Percentiles rank a stretch among this genome's conserved stretches.
Conservation (phyloP, 1,140 invertebrate genomes). For the Aphis craccivora region DNA sequence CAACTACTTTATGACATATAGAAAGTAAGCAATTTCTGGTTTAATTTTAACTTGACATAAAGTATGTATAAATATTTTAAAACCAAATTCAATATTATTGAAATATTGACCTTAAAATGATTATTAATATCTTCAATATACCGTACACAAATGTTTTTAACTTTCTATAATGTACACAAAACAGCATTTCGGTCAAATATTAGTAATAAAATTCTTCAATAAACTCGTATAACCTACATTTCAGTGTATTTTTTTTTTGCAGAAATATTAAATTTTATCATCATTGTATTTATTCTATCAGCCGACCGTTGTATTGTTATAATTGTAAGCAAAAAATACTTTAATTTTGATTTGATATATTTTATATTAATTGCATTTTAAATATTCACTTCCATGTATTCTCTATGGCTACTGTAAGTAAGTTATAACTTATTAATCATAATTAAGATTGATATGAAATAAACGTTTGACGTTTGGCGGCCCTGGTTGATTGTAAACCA, state of each 20-base stretch:
- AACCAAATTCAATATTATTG: not conserved
- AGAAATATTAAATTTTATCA: not conserved
- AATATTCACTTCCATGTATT: not conserved
- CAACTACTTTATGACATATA: too few species aligned
- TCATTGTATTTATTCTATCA: not conserved
- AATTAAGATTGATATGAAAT: conserved; percentile 2
- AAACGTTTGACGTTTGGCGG: not conserved
- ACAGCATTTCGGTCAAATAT: too few species aligned
- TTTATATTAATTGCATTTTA: not conserved
- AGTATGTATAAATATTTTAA: not conserved
- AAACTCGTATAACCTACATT: not conserved
- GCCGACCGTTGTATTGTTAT: not conserved
- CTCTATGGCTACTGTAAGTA: not conserved
- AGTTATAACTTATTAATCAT: not conserved
- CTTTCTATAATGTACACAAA: too few species aligned
- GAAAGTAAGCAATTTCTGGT: too few species aligned
- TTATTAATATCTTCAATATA: not conserved
- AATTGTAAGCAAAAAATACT: not conserved
- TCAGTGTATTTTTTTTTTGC: not conserved
- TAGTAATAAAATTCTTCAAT: not conserved
- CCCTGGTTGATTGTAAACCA: not conserved
- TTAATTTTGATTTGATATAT: not conserved
- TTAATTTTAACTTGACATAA: too few species aligned
- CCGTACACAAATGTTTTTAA: not conserved
- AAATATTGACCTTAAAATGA: not conserved